A percentile compares a stretch with the other conserved stretches of the same genome.
phyloP scores from a whole-genome alignment of 2,888 invertebrate genomes.

The Dascillus cervinus region DNA sequence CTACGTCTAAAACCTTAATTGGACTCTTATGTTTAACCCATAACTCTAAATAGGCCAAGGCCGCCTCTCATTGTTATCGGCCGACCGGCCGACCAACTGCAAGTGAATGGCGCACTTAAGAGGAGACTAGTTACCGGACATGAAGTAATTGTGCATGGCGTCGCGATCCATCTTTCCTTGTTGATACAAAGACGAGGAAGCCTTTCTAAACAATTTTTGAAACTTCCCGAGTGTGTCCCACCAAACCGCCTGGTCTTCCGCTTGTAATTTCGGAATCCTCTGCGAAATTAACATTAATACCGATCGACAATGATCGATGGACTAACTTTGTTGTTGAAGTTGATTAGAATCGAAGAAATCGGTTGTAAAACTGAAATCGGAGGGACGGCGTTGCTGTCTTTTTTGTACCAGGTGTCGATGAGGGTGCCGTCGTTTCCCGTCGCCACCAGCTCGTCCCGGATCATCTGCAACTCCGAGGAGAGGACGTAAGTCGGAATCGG shows the following conservation, averaged over 20 bases:
- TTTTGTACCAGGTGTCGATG: conserved; percentile 91
- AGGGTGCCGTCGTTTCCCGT: conserved; percentile 75
- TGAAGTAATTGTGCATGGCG: conserved; percentile 95
- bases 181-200: conserved; percentile 76
- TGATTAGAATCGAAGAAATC: conserved; percentile 92
- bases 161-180: conserved; percentile 83
- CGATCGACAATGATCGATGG: not conserved
- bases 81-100: too few relatives aligned
- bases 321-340: conserved; percentile 92
- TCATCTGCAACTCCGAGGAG: conserved; percentile 80
- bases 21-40: too few relatives aligned
- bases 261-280: conserved; percentile 91
- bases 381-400: conserved; percentile 94
- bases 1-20: too few relatives aligned
- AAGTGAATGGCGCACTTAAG: too few relatives aligned
- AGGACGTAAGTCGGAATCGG: conserved; percentile 94
- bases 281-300: conserved; percentile 33
- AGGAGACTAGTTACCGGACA: conserved; percentile 89
- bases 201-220: conserved; percentile 90
- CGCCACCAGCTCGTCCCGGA: conserved; percentile 77
- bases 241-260: conserved; percentile 94
- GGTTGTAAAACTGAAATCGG: conserved; percentile 92
- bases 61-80: too few relatives aligned
- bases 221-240: conserved; percentile 95
- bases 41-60: too few relatives aligned